Base-by-base conservation (phyloP, 2,888 invertebrate genomes). In the Eulithis testata region DNA sequence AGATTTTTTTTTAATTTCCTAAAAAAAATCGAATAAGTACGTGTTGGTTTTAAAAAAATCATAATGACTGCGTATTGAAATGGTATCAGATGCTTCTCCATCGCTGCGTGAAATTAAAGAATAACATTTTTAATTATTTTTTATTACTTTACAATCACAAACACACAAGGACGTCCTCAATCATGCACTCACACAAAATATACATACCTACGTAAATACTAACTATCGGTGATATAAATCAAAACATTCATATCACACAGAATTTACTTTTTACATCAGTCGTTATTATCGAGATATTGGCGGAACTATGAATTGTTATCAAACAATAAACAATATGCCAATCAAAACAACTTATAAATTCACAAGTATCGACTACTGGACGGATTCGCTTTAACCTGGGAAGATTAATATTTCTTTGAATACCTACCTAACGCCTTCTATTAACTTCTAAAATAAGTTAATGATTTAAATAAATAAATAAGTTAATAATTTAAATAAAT, bases 151-250 rank as follows among this genome's bases (percentile, higher is more conserved):
- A 88, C 87, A 87, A 86, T 86, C 89, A 89, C 92, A 92, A 84
- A 73, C 92, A 92, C 82, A 85, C 93, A 91, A 92, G 93, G 93
- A 93, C 93, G 93, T 93, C 93, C 93, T 88, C 91, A 93, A 81
- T 81, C 91, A 92, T 78, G 78, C 91, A 81, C 81, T 83, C 88
- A 84, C 89, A 81, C 85, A 88, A 88, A 37, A 88, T 89, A 88
- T 87, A 90, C 87, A 88, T 82, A 21, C 21, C 21, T 21, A 21
- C 21, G 21, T 21, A 86, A 84, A 83, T 86, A 89, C 88, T 88
- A 82, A 86, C 91, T 91, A 90, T 81, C 79, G 77, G 88, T 89
- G 90, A 92, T 87, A 90, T 80, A 89, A 88, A 86, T 78, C 57
- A 79, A 80, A 81, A 74, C 78, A 85, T 86, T 89, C 82, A 90